Evolutionary conservation across 2,888 invertebrate species (phyloP).

Genomic region (Thereva nobilitata): DNA sequence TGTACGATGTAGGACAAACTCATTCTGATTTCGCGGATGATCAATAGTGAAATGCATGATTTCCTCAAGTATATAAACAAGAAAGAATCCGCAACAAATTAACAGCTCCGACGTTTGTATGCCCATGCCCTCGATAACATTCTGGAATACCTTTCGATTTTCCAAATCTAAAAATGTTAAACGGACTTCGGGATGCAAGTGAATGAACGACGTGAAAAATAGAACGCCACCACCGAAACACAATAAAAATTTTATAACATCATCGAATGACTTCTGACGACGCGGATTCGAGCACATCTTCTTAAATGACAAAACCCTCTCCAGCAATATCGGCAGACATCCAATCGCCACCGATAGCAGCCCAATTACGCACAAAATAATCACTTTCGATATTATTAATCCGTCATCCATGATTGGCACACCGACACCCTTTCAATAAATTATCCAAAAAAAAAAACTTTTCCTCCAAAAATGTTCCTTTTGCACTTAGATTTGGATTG

Average conservation of each 20-base stretch:
- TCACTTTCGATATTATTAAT: background rate
- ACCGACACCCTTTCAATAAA: no score
- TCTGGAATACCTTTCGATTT: conserved; percentile 57
- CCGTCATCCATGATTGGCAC: conserved; percentile 1
- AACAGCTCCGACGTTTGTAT: conserved; percentile 72
- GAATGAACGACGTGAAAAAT: conserved; percentile 78
- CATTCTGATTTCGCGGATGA: conserved; percentile 55
- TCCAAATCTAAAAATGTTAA: conserved; percentile 68
- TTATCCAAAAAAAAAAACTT: no score
- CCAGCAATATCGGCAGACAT: conserved; percentile 9
- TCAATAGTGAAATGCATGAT: conserved; percentile 72
- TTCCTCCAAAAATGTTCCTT: no score
- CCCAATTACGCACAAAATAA: conserved; percentile 5
- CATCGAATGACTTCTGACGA: background rate
- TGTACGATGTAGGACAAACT: conserved; percentile 8
- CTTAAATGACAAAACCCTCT: background rate
- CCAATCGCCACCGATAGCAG: background rate
- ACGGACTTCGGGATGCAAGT: conserved; percentile 77
- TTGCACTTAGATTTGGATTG: no score
- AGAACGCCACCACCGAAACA: conserved; percentile 83
- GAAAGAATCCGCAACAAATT: conserved; percentile 75
- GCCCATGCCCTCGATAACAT: conserved; percentile 51
- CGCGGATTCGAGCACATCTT: background rate
- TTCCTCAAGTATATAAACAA: conserved; percentile 79
- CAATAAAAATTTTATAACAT: conserved; percentile 62